Conservation (phyloP, 37 sponge, comb jelly and placozoan genomes). For the Geodia barretti region DNA sequence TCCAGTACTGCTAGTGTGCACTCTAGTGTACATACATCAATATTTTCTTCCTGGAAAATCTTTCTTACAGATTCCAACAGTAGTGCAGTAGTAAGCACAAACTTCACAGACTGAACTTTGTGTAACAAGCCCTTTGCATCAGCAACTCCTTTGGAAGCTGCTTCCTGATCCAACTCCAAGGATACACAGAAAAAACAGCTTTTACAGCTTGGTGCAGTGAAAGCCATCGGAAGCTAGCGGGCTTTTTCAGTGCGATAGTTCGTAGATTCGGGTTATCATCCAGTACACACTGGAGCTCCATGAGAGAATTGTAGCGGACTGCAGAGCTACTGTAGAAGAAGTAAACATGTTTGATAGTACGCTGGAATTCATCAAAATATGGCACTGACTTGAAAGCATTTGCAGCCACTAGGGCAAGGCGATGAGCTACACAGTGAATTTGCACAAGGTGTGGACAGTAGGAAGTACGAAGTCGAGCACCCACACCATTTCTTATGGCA, state of each 20-base stretch:
- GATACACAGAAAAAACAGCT: neutral
- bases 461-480: neutral
- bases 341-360: neutral
- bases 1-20: neutral
- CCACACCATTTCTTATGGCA: neutral
- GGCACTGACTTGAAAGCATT: neutral
- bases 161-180: neutral
- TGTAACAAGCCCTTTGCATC: neutral
- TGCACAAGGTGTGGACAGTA: neutral
- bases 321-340: neutral
- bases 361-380: neutral
- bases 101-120: neutral
- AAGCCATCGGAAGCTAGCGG: neutral
- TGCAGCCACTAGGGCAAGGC: neutral
- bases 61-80: neutral
- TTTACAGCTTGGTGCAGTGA: neutral
- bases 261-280: neutral
- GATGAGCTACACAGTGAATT: neutral
- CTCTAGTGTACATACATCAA: neutral
- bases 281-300: neutral
- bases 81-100: neutral
- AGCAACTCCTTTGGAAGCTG: neutral
- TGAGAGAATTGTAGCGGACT: neutral
- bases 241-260: neutral
- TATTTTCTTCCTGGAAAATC: neutral